A percentile compares a stretch with the other conserved stretches of the same genome.
Evolutionary conservation across 2,797 vertebrate species (phyloP).

Genomic region (Megalops cyprinoides): DNA sequence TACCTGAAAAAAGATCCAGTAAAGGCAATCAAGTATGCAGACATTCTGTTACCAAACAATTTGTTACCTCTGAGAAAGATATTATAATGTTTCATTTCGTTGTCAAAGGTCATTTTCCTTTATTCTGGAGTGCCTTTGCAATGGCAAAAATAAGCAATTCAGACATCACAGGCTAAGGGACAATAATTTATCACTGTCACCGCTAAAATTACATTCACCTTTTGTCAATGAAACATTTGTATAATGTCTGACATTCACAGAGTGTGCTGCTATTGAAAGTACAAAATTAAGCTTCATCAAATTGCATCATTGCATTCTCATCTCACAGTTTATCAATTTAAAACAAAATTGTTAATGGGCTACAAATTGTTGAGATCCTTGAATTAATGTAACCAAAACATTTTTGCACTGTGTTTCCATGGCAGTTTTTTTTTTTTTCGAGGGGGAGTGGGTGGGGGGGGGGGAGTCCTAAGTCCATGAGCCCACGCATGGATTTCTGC

Average conservation of each 20-base stretch:
- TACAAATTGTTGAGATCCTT: too few relatives aligned
- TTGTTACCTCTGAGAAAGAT: neutral
- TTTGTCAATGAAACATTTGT: constrained; percentile 24
- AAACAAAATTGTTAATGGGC: too few relatives aligned
- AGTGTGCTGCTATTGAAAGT: neutral
- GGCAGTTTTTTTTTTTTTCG: too few relatives aligned
- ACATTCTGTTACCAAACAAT: neutral
- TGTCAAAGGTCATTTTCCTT: too few relatives aligned
- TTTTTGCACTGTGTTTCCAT: too few relatives aligned
- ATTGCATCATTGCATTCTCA: too few relatives aligned
- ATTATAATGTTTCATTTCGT: neutral
- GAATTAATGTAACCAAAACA: too few relatives aligned
- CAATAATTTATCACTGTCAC: constrained; percentile 20
- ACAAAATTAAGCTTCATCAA: too few relatives aligned
- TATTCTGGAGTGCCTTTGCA: neutral
- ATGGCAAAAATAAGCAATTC: constrained; percentile 6
- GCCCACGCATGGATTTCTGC: too few relatives aligned
- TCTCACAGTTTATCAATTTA: too few relatives aligned
- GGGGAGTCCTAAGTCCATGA: too few relatives aligned
- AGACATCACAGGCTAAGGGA: neutral
- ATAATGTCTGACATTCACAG: constrained; percentile 8
- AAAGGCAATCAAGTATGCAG: neutral
- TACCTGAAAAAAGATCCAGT: neutral
- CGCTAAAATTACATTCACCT: constrained; percentile 11
- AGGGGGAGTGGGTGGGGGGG: too few relatives aligned